phyloP scores from a whole-genome alignment of 2,888 invertebrate species.

The Drosophila diplacantha region DNA sequence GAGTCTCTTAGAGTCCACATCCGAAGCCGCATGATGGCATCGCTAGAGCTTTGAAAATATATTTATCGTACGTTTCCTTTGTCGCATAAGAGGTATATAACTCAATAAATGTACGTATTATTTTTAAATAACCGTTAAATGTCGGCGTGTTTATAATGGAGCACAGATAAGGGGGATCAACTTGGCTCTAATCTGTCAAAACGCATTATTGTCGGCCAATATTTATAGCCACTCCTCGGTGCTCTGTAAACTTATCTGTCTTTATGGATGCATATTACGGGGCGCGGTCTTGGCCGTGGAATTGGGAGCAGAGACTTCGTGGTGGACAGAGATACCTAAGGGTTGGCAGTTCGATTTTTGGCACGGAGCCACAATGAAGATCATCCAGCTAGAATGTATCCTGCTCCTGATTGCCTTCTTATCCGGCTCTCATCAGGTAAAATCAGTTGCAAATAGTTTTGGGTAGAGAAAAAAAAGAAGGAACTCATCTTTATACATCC shows the following conservation, averaged over 20 bases:
- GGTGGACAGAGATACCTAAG: neutral
- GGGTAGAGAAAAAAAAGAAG: too few relatives aligned
- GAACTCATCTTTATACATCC: neutral
- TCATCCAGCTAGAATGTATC: neutral
- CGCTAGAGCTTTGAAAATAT: neutral
- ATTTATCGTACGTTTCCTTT: neutral
- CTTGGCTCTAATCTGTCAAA: slow-evolving; percentile 18
- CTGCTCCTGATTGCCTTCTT: neutral
- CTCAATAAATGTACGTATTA: neutral
- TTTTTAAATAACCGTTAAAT: neutral
- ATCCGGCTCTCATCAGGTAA: slow-evolving; percentile 20
- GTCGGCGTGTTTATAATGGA: neutral
- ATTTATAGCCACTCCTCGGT: slow-evolving; percentile 1
- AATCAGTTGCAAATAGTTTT: too few relatives aligned
- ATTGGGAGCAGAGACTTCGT: slow-evolving; percentile 5
- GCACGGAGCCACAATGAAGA: slow-evolving; percentile 4
- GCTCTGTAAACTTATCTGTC: slow-evolving; percentile 9
- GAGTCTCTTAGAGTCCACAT: too few relatives aligned
- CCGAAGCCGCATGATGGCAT: too few relatives aligned
- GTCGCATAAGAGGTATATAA: neutral
- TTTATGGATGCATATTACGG: slow-evolving; percentile 13
- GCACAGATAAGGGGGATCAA: slow-evolving; percentile 11
- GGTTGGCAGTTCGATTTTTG: slow-evolving; percentile 16
- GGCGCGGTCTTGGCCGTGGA: neutral
- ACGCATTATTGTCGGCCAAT: neutral